Evolutionary conservation across 2,797 vertebrate species (phyloP).

Genomic region (Glyptemys insculpta): DNA sequence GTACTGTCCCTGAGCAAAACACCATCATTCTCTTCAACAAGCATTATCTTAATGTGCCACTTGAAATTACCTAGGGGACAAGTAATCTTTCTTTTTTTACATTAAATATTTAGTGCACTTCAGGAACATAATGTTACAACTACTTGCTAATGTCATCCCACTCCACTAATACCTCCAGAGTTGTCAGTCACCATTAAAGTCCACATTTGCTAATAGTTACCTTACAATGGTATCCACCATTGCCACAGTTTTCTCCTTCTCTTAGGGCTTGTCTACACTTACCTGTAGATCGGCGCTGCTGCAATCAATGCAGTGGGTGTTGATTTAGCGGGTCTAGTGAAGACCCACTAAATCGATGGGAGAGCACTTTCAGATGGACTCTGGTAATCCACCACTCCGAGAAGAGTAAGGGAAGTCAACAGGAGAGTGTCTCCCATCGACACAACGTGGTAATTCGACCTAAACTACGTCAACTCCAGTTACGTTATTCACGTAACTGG

Average conservation of each 20-base stretch:
- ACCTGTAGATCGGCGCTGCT: too few species aligned
- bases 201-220: background rate
- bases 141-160: background rate
- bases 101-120: background rate
- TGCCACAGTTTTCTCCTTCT: background rate
- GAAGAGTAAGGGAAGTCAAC: too few species aligned
- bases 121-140: background rate
- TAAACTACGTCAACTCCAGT: too few species aligned
- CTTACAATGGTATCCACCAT: background rate
- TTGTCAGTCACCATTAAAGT: background rate
- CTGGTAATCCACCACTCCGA: too few species aligned
- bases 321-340: too few species aligned
- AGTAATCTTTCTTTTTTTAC: background rate
- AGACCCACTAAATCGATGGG: too few species aligned
- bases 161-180: background rate
- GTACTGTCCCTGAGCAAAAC: background rate
- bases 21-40: background rate
- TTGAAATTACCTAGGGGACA: background rate
- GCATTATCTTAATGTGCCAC: background rate
- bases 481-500: too few species aligned
- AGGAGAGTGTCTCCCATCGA: too few species aligned
- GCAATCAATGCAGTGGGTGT: too few species aligned
- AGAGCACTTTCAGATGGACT: too few species aligned
- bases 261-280: background rate
- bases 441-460: too few species aligned